Conservation (phyloP, 1,140 invertebrate genomes). For the Drosophila lowei region DNA sequence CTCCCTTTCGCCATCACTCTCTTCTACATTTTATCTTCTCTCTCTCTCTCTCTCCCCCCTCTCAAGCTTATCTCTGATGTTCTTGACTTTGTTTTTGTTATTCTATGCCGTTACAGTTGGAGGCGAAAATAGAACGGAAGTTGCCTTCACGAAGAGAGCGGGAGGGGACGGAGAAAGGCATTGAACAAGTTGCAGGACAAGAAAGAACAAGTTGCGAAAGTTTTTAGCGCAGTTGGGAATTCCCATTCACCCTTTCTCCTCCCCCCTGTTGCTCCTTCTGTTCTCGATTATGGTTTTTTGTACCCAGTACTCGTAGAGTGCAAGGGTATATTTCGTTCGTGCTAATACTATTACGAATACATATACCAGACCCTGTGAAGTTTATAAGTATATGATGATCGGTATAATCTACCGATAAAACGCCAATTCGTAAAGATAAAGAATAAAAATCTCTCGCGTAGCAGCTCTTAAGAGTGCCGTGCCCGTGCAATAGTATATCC, state of each 20-base stretch:
- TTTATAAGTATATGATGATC: too few relatives aligned
- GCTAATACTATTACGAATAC: too few relatives aligned
- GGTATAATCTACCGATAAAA: too few relatives aligned
- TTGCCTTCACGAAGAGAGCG: constrained; percentile 32
- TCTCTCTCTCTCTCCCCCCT: constrained; percentile 1
- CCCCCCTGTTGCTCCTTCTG: constrained; percentile 1
- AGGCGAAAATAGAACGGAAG: constrained; percentile 43
- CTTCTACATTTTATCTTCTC: not conserved
- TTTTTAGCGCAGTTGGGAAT: constrained; percentile 63
- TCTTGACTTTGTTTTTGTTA: constrained; percentile 60
- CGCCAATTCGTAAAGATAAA: too few relatives aligned
- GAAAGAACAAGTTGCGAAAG: constrained; percentile 61
- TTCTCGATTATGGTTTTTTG: constrained; percentile 17
- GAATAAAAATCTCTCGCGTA: too few relatives aligned
- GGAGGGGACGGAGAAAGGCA: constrained; percentile 8
- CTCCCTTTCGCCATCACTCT: too few relatives aligned
- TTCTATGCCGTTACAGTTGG: constrained; percentile 34
- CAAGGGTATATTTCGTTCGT: too few relatives aligned
- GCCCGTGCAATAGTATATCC: not conserved
- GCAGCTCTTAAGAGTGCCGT: too few relatives aligned
- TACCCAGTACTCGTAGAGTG: too few relatives aligned
- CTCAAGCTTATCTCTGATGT: constrained; percentile 47
- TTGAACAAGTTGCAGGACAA: constrained; percentile 48
- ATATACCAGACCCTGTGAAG: too few relatives aligned
- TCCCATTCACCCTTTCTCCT: constrained; percentile 26